These are phyloP conservation scores for Brachypteracias leptosomus DNA, from an alignment of 2,113 vertebrate genomes.

Conservation along the genomic window DNA sequence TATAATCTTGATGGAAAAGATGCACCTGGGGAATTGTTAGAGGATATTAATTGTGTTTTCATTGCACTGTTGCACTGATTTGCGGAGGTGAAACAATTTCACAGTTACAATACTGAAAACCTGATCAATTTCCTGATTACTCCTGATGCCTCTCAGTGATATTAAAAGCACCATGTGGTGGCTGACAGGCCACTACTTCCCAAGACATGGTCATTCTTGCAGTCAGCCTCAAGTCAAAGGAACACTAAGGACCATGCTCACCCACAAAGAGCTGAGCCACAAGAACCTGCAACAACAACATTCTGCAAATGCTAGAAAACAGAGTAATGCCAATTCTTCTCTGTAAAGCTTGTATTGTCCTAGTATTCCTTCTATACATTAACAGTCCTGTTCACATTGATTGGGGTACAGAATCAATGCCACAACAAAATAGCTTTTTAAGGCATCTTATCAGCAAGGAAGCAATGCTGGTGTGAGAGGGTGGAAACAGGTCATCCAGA, in stretches of 20 bases:
- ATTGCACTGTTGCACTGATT: not conserved
- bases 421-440: not conserved
- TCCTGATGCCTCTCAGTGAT: not conserved
- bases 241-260: not conserved
- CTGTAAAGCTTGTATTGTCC: not conserved
- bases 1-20: not conserved
- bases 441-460: not conserved
- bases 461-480: not conserved
- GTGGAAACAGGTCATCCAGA: not conserved
- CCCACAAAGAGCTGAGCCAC: not conserved
- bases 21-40: not conserved
- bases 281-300: not conserved
- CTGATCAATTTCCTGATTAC: not conserved
- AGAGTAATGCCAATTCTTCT: not conserved
- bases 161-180: not conserved
- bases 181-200: not conserved
- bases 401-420: not conserved
- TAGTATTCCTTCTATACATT: not conserved
- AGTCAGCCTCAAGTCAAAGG: not conserved
- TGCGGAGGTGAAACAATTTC: not conserved
- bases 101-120: constrained; percentile 9
- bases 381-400: not conserved
- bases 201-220: not conserved
- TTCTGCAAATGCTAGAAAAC: not conserved
- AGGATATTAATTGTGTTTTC: constrained; percentile 9